Evolutionary conservation across 1,140 invertebrate genomes (phyloP).

Genomic region (Vollenhovia emeryi): DNA sequence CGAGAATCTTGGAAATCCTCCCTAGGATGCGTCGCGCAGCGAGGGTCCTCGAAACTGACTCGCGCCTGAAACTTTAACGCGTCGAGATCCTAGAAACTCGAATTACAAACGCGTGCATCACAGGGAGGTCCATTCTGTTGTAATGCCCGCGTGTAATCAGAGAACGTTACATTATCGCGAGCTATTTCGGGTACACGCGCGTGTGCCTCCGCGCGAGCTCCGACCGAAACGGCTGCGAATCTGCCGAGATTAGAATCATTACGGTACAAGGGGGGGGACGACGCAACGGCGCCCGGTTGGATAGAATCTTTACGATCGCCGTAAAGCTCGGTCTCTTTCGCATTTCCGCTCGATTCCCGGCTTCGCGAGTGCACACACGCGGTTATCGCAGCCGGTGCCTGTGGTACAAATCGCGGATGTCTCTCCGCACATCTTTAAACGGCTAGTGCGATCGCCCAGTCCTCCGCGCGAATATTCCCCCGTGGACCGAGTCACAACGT

Average conservation of each 20-base stretch:
- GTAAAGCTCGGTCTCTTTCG: constrained; percentile 62
- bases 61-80: neutral
- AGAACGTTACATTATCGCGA: constrained; percentile 46
- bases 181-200: constrained; percentile 22
- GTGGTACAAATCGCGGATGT: constrained; percentile 30
- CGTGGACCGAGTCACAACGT: neutral
- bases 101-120: neutral
- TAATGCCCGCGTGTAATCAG: neutral
- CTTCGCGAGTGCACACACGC: neutral
- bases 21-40: neutral
- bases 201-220: neutral
- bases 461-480: neutral
- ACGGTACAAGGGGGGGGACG: constrained; percentile 12
- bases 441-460: neutral
- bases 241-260: constrained; percentile 68
- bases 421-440: constrained; percentile 33
- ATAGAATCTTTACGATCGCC: constrained; percentile 70
- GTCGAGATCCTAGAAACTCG: neutral
- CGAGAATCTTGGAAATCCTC: neutral
- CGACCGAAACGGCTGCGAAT: constrained; percentile 27
- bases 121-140: neutral
- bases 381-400: constrained; percentile 54
- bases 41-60: neutral
- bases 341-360: constrained; percentile 37
- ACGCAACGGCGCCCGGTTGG: constrained; percentile 11